Percentiles rank a stretch among this genome's conserved stretches.
These are phyloP conservation scores for Athripsodes cinereus DNA, from an alignment of 2,888 invertebrate genomes.

Conservation along the genomic window DNA sequence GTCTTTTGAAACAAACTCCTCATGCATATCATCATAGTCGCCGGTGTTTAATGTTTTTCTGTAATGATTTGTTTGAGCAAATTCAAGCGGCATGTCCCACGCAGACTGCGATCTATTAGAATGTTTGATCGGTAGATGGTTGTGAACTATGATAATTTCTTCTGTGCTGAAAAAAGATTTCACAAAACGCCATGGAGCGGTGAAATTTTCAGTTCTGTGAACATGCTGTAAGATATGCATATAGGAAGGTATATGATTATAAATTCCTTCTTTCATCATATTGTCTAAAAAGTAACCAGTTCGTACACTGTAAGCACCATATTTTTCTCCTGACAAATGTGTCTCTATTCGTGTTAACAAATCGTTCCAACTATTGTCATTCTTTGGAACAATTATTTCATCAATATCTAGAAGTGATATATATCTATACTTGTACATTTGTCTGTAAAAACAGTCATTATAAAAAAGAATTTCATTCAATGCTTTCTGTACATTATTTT, in stretches of 20 bases:
- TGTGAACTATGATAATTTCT: not conserved
- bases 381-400: constrained; percentile 88
- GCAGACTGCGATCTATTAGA: not conserved
- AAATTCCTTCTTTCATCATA: constrained; percentile 69
- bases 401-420: constrained; percentile 87
- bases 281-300: constrained; percentile 92
- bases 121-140: constrained; percentile 31
- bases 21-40: constrained; percentile 55
- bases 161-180: constrained; percentile 71
- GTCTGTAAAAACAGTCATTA: constrained; percentile 92
- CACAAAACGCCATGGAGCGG: constrained; percentile 86
- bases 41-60: not conserved
- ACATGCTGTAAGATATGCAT: constrained; percentile 94
- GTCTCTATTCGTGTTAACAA: constrained; percentile 69
- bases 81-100: not conserved
- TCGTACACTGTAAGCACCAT: constrained; percentile 80
- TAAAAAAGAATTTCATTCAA: constrained; percentile 93
- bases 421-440: constrained; percentile 83
- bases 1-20: not conserved
- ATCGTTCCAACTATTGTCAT: constrained; percentile 66
- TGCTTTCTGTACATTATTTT: constrained; percentile 86
- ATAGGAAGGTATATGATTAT: constrained; percentile 73
- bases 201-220: constrained; percentile 82
- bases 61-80: not conserved
- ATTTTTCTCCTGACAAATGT: constrained; percentile 54